Evolutionary conservation across 1,140 invertebrate species (phyloP).

Genomic region (Euwallacea similis): DNA sequence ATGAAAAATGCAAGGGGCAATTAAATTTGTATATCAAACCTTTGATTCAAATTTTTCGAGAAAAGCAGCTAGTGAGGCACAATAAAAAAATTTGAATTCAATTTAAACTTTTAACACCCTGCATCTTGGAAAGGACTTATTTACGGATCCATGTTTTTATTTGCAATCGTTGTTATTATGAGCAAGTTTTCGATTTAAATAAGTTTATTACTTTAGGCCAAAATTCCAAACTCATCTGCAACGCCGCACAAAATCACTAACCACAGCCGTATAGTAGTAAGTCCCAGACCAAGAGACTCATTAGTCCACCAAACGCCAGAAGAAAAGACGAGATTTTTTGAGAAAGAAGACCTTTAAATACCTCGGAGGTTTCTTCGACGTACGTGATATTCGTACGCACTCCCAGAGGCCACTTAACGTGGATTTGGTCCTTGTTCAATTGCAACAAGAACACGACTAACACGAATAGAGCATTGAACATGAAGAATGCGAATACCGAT

Average conservation of each 20-base stretch:
- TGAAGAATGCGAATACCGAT: slow-evolving; percentile 96
- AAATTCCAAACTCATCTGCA: too few relatives aligned
- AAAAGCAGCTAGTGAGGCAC: too few relatives aligned
- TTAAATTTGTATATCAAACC: too few relatives aligned
- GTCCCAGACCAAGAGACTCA: slow-evolving; percentile 42
- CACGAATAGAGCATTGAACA: slow-evolving; percentile 99
- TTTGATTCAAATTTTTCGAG: too few relatives aligned
- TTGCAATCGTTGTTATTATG: too few relatives aligned
- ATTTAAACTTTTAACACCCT: too few relatives aligned
- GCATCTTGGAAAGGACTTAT: too few relatives aligned
- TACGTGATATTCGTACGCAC: slow-evolving; percentile 94
- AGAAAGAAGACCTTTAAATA: slow-evolving; percentile 54
- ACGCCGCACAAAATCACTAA: not conserved
- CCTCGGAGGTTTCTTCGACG: slow-evolving; percentile 87
- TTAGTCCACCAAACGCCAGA: slow-evolving; percentile 50
- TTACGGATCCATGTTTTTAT: too few relatives aligned
- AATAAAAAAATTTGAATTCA: too few relatives aligned
- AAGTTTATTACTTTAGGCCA: too few relatives aligned
- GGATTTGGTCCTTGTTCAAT: slow-evolving; percentile 95
- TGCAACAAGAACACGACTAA: slow-evolving; percentile 97
- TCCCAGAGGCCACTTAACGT: slow-evolving; percentile 92
- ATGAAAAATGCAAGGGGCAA: too few relatives aligned
- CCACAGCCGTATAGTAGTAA: not conserved
- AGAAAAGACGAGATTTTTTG: slow-evolving; percentile 36
- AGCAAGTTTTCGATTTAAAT: too few relatives aligned